A percentile compares a stretch with the other conserved stretches of the same genome.
These are phyloP conservation scores for Laspeyria flexula DNA, from an alignment of 2,888 invertebrate genomes.

Conservation along the genomic window DNA sequence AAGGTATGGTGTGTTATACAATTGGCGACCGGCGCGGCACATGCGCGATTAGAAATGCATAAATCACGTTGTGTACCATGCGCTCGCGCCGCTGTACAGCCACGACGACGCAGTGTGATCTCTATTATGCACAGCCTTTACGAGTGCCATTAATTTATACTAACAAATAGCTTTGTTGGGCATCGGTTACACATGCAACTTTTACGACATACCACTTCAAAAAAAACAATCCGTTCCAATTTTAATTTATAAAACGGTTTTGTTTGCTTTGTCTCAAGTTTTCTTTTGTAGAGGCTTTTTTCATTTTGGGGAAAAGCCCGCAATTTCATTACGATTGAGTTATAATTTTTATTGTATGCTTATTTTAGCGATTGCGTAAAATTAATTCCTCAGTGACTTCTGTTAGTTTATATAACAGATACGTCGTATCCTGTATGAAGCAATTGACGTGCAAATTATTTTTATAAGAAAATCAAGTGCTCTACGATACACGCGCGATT, in stretches of 20 bases:
- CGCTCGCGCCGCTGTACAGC: constrained; percentile 40
- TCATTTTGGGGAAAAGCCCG: constrained; percentile 1
- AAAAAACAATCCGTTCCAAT: constrained; percentile 22
- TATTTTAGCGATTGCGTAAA: constrained; percentile 2
- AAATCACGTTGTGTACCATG: constrained; percentile 69
- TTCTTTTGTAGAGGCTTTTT: neutral
- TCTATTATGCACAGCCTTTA: constrained; percentile 45
- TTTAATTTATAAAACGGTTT: constrained; percentile 13
- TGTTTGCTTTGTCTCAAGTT: constrained; percentile 5
- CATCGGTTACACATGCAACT: constrained; percentile 8
- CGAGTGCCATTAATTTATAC: constrained; percentile 28
- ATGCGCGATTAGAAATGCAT: constrained; percentile 65
- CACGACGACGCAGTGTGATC: constrained; percentile 51
- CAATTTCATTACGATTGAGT: neutral
- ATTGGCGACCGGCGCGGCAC: constrained; percentile 43
- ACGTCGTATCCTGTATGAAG: constrained; percentile 4
- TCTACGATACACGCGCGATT: constrained; percentile 5
- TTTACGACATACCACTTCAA: constrained; percentile 10
- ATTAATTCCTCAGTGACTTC: neutral
- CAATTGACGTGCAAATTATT: constrained; percentile 23
- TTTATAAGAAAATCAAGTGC: constrained; percentile 16
- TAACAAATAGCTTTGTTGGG: constrained; percentile 23
- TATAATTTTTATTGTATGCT: neutral
- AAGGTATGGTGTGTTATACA: constrained; percentile 53
- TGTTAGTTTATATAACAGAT: constrained; percentile 2